A percentile compares a stretch with the other conserved stretches of the same genome.
phyloP scores from a whole-genome alignment of 2,888 invertebrate genomes.

The Acanthosepion pharaonis region DNA sequence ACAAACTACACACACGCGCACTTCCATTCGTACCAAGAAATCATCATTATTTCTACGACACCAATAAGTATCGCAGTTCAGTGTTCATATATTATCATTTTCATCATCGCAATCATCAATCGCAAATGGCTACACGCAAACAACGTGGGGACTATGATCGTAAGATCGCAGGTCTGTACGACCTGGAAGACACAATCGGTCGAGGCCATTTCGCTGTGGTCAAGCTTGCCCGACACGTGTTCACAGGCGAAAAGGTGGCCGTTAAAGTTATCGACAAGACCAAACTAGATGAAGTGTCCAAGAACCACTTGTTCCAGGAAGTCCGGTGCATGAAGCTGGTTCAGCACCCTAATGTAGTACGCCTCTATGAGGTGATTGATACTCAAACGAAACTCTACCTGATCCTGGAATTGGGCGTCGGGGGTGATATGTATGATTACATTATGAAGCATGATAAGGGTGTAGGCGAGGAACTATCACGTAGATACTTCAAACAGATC shows the following conservation, averaged over 20 bases:
- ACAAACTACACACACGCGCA: not conserved
- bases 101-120: not conserved
- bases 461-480: constrained; percentile 78
- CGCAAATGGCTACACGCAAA: constrained; percentile 62
- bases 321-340: constrained; percentile 98
- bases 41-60: not conserved
- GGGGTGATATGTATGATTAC: constrained; percentile 98
- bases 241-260: constrained; percentile 98
- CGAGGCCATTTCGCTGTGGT: constrained; percentile 99
- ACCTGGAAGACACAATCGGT: constrained; percentile 96
- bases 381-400: constrained; percentile 93
- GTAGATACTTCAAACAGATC: constrained; percentile 94
- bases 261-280: constrained; percentile 98
- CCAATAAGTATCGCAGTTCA: too few relatives aligned
- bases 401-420: constrained; percentile 97
- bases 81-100: not conserved
- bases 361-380: constrained; percentile 98
- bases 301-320: constrained; percentile 87
- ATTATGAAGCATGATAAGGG: constrained; percentile 95
- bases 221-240: constrained; percentile 97
- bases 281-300: constrained; percentile 95
- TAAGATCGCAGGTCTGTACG: constrained; percentile 86
- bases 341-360: constrained; percentile 98
- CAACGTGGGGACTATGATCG: constrained; percentile 69
- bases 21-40: not conserved